Evolutionary conservation across 2,888 invertebrate species (phyloP).

Genomic region (Salpingus planirostris): DNA sequence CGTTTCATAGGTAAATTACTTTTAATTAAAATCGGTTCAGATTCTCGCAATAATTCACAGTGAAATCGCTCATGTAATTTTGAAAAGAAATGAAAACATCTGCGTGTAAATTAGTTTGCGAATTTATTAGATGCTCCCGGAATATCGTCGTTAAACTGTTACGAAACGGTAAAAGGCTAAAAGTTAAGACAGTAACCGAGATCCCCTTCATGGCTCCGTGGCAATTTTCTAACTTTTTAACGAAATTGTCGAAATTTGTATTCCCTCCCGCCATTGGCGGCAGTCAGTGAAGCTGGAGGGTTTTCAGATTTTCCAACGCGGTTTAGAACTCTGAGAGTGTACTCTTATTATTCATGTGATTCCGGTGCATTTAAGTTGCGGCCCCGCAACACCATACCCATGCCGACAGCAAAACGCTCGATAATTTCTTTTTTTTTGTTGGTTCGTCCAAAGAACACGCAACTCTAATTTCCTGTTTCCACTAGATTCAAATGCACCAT

Average conservation of each 20-base stretch:
- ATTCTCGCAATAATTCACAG: too few species aligned
- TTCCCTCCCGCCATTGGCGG: slow-evolving; percentile 34
- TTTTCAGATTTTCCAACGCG: slow-evolving; percentile 34
- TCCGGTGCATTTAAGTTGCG: slow-evolving; percentile 13
- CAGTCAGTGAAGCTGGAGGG: too few species aligned
- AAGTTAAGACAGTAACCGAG: slow-evolving; percentile 26
- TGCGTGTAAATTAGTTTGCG: slow-evolving; percentile 15
- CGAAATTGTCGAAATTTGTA: slow-evolving; percentile 37
- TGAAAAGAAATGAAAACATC: slow-evolving; percentile 13
- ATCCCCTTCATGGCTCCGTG: slow-evolving; percentile 25
- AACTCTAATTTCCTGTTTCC: too few species aligned
- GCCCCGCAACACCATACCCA: too few species aligned
- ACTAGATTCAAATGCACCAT: too few species aligned
- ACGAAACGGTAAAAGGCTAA: slow-evolving; percentile 22
- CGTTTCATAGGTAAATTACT: too few species aligned
- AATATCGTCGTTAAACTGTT: slow-evolving; percentile 25
- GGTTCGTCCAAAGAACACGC: too few species aligned
- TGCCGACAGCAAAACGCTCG: too few species aligned
- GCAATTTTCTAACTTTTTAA: slow-evolving; percentile 36
- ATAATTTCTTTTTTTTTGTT: too few species aligned
- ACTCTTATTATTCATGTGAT: slow-evolving; percentile 23
- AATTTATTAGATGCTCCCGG: slow-evolving; percentile 15
- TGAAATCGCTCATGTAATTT: slow-evolving; percentile 4
- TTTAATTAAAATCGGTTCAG: too few species aligned
- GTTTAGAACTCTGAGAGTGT: slow-evolving; percentile 28